Evolutionary conservation across 1,140 invertebrate genomes (phyloP).

Genomic region (Bombus superbus): DNA sequence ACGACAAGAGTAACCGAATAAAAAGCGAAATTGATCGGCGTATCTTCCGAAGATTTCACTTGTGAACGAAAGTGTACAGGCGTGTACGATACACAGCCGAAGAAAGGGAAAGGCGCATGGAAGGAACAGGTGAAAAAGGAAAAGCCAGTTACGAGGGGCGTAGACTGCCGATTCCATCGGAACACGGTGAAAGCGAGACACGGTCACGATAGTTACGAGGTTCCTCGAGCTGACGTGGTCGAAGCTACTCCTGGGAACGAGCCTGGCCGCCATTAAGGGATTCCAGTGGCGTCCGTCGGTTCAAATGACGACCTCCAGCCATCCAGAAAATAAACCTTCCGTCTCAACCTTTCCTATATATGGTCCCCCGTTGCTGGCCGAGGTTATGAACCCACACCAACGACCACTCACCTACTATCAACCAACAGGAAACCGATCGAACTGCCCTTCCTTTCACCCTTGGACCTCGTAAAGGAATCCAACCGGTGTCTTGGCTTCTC

Average conservation of each 20-base stretch:
- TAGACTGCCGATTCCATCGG: not conserved
- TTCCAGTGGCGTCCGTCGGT: conserved; percentile 71
- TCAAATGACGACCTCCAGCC: conserved; percentile 73
- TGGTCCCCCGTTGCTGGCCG: conserved; percentile 15
- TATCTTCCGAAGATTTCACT: too few relatives aligned
- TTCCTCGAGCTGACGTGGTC: conserved; percentile 57
- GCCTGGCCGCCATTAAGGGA: conserved; percentile 68
- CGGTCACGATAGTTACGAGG: conserved; percentile 46
- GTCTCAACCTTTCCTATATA: conserved; percentile 34
- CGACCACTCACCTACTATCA: conserved; percentile 24
- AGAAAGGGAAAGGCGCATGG: not conserved
- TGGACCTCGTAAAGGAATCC: conserved; percentile 46
- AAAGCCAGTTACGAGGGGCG: not conserved
- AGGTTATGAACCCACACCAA: conserved; percentile 68
- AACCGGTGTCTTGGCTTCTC: not conserved
- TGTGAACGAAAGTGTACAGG: too few relatives aligned
- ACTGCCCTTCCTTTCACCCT: conserved; percentile 23
- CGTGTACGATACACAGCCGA: too few relatives aligned
- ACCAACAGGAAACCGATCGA: conserved; percentile 25
- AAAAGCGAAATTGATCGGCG: too few relatives aligned
- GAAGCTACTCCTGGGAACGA: conserved; percentile 63
- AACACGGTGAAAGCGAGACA: not conserved
- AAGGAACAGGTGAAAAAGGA: not conserved
- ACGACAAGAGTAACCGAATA: too few relatives aligned
- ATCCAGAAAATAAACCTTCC: conserved; percentile 75